Base-by-base conservation (phyloP, 2,797 vertebrate species). In the Stomatorhinus walkeri region DNA sequence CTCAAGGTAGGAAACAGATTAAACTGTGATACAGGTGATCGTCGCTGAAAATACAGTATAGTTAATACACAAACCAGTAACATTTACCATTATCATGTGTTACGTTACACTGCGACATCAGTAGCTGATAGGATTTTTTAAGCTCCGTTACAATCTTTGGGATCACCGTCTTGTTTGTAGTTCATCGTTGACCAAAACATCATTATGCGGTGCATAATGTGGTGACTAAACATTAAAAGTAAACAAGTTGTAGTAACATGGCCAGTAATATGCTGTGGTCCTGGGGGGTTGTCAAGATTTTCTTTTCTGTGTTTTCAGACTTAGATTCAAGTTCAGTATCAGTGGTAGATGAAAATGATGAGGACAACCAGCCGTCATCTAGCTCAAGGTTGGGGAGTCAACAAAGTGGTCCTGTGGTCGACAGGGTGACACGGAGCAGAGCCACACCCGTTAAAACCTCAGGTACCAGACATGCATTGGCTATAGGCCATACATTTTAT, bases 311-410 rank as follows among this genome's bases (percentile, higher is more conserved):
- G 14, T 84, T 87, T 92, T 83, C 22, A 97, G 97, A 96, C 95
- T 96, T 96, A 91, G 96, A 96, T 91, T 96, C 94, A 91, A 93
- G 93, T 88, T 83, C 79, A 4, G 93, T 92, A 89, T 96, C 95
- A 92, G 94, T 94, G 90, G 92, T 93, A 72, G 96, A 96, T 90
- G 97, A 98, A 91, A 94, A 95, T 87, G 83, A 94, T 87, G 85
- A 91, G 87, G 97, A 98, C 90, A 92, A 91, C 24, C 95, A 96
- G 76, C 94, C 96, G 52, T 97, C 97, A 49, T 92, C 97, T 0
- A 94, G 96, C 93, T 96, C 97, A 56, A 95, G 93, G 92, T 94
- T 91, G 14, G 96, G 95, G 91, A 94, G 90, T 85, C 92, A 94
- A 87, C 93, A 92, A 92, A 93, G 94, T 89, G 95, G 94, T 59